These are phyloP conservation scores for Engystomops pustulosus DNA, from an alignment of 2,113 vertebrate species.

Conservation along the genomic window DNA sequence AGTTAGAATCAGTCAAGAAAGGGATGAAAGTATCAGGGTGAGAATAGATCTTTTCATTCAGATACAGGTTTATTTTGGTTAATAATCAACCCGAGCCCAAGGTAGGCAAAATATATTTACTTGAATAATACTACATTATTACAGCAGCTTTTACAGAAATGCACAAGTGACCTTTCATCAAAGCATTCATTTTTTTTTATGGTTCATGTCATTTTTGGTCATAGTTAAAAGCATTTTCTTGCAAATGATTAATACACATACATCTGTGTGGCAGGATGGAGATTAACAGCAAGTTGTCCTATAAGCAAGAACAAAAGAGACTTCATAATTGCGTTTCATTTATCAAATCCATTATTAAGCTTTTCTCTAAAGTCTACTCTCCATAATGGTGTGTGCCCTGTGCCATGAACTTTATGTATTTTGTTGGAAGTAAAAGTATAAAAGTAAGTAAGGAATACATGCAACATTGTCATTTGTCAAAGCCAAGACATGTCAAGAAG, in stretches of 20 bases:
- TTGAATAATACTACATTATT: constrained; percentile 55
- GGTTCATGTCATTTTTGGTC: constrained; percentile 61
- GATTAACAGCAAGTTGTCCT: constrained; percentile 66
- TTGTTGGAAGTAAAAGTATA: constrained; percentile 61
- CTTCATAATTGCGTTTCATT: constrained; percentile 72
- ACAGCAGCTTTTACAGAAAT: constrained; percentile 40
- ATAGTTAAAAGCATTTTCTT: constrained; percentile 65
- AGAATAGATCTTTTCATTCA: constrained; percentile 33
- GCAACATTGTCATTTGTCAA: constrained; percentile 42
- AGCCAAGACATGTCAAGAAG: constrained; percentile 2
- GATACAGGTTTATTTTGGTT: constrained; percentile 44
- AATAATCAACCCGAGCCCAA: constrained; percentile 50
- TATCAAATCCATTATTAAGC: constrained; percentile 76
- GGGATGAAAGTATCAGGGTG: not conserved
- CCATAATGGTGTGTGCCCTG: constrained; percentile 68
- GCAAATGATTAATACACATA: constrained; percentile 71
- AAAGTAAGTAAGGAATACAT: constrained; percentile 61
- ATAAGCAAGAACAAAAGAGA: constrained; percentile 75
- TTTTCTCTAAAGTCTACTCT: constrained; percentile 62
- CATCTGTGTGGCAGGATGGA: constrained; percentile 73
- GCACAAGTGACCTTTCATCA: constrained; percentile 58
- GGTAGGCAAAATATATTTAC: constrained; percentile 54
- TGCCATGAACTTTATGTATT: constrained; percentile 64
- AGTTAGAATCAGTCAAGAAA: too few relatives aligned
- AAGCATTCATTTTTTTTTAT: constrained; percentile 63